Percentiles rank a stretch among this genome's conserved stretches.
Conservation (phyloP, 2,797 vertebrate genomes). For the Gallinago solitaria region DNA sequence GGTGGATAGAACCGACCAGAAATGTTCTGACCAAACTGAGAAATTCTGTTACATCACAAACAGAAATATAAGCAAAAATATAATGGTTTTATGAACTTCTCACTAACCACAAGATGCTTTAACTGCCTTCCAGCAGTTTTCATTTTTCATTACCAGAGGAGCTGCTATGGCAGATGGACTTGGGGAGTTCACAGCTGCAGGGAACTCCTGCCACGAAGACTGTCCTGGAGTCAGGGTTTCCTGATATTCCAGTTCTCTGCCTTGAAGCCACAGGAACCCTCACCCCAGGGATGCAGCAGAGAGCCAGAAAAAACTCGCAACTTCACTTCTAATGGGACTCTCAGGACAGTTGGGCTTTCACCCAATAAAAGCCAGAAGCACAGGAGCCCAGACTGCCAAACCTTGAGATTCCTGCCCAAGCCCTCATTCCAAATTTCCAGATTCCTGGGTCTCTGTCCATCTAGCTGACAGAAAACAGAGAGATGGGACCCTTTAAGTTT, state of each 20-base stretch:
- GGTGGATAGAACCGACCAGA: not conserved
- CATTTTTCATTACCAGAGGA: conserved; percentile 15
- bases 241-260: conserved; percentile 19
- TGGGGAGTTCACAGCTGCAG: not conserved
- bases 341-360: conserved; percentile 31
- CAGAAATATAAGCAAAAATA: conserved; percentile 42
- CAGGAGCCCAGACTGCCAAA: conserved; percentile 24
- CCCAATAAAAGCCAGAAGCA: conserved; percentile 40
- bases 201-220: conserved; percentile 33
- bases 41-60: conserved; percentile 45
- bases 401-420: conserved; percentile 27
- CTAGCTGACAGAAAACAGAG: not conserved
- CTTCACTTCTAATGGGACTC: conserved; percentile 34
- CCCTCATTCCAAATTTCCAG: conserved; percentile 31
- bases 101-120: conserved; percentile 24
- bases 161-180: not conserved
- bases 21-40: conserved; percentile 11
- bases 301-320: conserved; percentile 46
- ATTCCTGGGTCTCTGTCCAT: conserved; percentile 22
- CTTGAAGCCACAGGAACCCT: conserved; percentile 36
- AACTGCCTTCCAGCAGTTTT: conserved; percentile 10
- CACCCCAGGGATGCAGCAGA: not conserved
- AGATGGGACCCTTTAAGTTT: not conserved
- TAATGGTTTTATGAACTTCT: conserved; percentile 39
- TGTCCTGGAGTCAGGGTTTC: conserved; percentile 6